Evolutionary conservation across 1,140 invertebrate species (phyloP).

Genomic region (Harlomillsia oculata): DNA sequence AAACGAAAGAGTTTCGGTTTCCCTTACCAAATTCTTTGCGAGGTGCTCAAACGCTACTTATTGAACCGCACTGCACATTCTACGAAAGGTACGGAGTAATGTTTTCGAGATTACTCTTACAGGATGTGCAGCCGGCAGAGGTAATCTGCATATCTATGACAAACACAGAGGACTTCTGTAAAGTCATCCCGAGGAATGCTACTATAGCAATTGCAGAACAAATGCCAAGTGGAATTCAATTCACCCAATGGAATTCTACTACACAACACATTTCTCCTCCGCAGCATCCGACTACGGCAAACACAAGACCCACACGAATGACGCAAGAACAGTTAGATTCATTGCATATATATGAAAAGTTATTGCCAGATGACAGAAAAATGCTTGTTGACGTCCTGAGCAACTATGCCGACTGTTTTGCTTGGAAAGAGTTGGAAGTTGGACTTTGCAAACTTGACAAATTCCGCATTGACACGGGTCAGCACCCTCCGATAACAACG

Average conservation of each 20-base stretch:
- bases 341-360: neutral
- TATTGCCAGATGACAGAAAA: neutral
- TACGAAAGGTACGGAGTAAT: neutral
- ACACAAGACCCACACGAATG: neutral
- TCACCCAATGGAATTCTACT: neutral
- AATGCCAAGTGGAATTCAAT: neutral
- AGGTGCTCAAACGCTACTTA: neutral
- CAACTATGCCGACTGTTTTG: neutral
- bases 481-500: slow-evolving; percentile 13
- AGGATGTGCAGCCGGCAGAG: neutral
- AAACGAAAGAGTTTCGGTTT: neutral
- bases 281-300: too few species aligned
- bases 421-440: neutral
- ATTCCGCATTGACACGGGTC: slow-evolving; percentile 26
- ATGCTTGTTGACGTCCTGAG: neutral
- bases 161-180: neutral
- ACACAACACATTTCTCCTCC: too few species aligned
- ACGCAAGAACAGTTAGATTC: neutral
- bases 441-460: slow-evolving; percentile 3
- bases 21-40: too few species aligned
- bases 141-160: neutral
- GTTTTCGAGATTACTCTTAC: neutral
- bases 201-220: neutral
- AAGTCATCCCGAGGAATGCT: neutral
- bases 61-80: neutral